A percentile compares a stretch with the other conserved stretches of the same genome.
Conservation (phyloP, 2,888 invertebrate genomes). For the Bombylius major region DNA sequence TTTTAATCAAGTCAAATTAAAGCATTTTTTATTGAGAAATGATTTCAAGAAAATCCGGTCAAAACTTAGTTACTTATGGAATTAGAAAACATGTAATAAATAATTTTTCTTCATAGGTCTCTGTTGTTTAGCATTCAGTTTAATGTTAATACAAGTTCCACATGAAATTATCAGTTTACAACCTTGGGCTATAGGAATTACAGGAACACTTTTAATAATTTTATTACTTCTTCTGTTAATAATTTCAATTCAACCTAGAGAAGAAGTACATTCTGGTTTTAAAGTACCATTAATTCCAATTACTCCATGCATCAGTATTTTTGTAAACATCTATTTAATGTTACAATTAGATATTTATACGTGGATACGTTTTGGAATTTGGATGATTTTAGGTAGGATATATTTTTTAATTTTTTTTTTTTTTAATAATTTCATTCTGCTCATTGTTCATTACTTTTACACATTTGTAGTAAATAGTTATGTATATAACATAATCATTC, state of each 20-base stretch:
- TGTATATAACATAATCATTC: too few relatives aligned
- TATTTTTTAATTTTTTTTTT: background rate
- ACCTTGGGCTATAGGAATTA: conserved; percentile 24
- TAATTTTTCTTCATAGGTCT: conserved; percentile 19
- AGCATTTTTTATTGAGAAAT: too few relatives aligned
- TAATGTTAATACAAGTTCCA: conserved; percentile 25
- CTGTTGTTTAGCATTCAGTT: conserved; percentile 24
- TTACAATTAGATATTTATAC: conserved; percentile 61
- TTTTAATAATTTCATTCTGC: background rate
- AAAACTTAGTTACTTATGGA: too few relatives aligned
- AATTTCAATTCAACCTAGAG: conserved; percentile 30
- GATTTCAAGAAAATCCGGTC: too few relatives aligned
- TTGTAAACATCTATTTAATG: conserved; percentile 78
- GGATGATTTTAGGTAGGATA: conserved; percentile 66
- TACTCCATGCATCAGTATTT: conserved; percentile 67
- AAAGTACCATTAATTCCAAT: conserved; percentile 77
- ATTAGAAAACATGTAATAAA: too few relatives aligned
- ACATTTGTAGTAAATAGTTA: too few relatives aligned
- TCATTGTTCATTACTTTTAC: too few relatives aligned
- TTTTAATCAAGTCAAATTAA: too few relatives aligned
- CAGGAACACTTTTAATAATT: conserved; percentile 19
- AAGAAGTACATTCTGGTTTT: conserved; percentile 23
- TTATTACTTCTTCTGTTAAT: conserved; percentile 21
- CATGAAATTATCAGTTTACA: conserved; percentile 21
- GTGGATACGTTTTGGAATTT: conserved; percentile 71